phyloP scores from a whole-genome alignment of 2,888 invertebrate genomes.

The Melinopterus prodromus region DNA sequence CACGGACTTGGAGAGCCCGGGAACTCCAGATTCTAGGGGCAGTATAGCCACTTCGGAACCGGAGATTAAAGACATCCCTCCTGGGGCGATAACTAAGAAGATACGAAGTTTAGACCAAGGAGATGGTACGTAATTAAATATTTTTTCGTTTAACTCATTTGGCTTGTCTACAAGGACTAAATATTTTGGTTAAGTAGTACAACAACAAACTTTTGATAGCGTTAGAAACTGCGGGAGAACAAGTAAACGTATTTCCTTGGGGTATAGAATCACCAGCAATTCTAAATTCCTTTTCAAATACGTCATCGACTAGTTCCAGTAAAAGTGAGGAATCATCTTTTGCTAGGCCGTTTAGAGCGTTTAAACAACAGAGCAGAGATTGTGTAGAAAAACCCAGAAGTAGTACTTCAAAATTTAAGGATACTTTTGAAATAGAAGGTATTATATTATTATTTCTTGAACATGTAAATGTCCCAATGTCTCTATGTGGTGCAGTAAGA shows the following conservation, averaged over 20 bases:
- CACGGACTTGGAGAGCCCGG: slow-evolving; percentile 50
- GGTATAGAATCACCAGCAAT: background rate
- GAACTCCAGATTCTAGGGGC: slow-evolving; percentile 35
- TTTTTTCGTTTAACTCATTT: background rate
- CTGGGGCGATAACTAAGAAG: slow-evolving; percentile 58
- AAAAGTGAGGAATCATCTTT: background rate
- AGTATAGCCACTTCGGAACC: slow-evolving; percentile 51
- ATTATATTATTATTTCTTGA: background rate
- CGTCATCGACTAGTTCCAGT: background rate
- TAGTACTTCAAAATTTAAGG: background rate
- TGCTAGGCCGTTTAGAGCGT: background rate
- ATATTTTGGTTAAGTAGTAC: background rate
- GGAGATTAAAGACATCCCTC: slow-evolving; percentile 35
- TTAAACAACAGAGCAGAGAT: background rate
- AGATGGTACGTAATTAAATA: slow-evolving; percentile 52
- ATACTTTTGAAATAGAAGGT: background rate
- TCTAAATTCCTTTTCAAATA: background rate
- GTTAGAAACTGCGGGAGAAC: background rate
- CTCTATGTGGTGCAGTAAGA: too few relatives aligned
- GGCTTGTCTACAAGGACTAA: background rate
- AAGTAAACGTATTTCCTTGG: background rate
- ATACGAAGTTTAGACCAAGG: slow-evolving; percentile 59
- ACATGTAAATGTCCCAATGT: background rate
- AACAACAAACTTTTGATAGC: background rate
- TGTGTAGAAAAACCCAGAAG: background rate